Conservation (phyloP, 2,113 vertebrate genomes). For the Oncorhynchus kisutch region DNA sequence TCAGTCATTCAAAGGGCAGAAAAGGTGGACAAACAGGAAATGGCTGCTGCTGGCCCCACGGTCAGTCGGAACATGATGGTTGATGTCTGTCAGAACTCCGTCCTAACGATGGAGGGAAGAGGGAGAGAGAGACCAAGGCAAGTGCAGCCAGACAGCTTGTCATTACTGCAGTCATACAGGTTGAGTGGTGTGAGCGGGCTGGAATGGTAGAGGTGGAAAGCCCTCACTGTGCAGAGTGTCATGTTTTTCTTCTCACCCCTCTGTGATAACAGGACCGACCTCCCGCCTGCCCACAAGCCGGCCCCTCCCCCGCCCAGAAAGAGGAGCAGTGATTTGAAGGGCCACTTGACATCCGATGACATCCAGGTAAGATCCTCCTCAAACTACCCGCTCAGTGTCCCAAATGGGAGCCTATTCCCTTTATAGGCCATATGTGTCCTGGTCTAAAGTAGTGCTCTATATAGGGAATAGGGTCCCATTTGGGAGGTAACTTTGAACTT, state of each 20-base stretch:
- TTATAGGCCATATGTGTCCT: too few relatives aligned
- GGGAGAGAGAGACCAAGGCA: constrained; percentile 64
- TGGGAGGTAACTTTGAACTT: too few relatives aligned
- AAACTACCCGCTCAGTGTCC: not conserved
- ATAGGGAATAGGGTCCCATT: too few relatives aligned
- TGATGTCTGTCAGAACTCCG: constrained; percentile 69
- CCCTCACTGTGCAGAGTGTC: constrained; percentile 60
- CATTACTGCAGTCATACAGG: constrained; percentile 60
- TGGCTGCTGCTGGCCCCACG: constrained; percentile 65
- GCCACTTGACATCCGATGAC: constrained; percentile 82
- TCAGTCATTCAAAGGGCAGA: constrained; percentile 71
- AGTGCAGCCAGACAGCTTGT: constrained; percentile 61
- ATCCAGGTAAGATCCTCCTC: constrained; percentile 79
- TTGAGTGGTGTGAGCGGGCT: constrained; percentile 57
- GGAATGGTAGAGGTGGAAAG: constrained; percentile 45
- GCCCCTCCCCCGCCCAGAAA: constrained; percentile 79
- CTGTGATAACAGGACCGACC: constrained; percentile 76
- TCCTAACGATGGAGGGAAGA: not conserved
- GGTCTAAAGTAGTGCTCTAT: too few relatives aligned
- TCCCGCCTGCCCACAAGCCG: constrained; percentile 83
- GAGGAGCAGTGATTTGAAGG: constrained; percentile 83
- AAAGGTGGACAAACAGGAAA: constrained; percentile 32
- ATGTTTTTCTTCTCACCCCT: constrained; percentile 64
- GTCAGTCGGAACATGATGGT: constrained; percentile 10
- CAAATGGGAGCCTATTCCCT: too few relatives aligned